A percentile compares a stretch with the other conserved stretches of the same genome.
phyloP scores from a whole-genome alignment of 2,797 vertebrate genomes.

The Phaenicophaeus curvirostris region DNA sequence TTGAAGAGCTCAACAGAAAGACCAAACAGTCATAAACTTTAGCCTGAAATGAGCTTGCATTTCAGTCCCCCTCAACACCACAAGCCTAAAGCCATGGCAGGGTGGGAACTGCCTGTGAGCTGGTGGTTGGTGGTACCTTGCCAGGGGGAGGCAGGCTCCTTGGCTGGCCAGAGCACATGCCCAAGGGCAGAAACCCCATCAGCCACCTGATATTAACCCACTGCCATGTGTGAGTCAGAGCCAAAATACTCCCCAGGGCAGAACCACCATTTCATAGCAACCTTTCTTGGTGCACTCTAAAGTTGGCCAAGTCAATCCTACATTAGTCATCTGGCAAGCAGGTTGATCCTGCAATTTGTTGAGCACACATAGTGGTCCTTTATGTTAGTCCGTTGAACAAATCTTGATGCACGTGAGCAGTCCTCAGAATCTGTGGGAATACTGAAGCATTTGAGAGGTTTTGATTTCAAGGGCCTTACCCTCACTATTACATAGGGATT shows the following conservation, averaged over 20 bases:
- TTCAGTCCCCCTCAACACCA: neutral
- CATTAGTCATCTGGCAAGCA: neutral
- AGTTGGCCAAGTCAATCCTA: neutral
- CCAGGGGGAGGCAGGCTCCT: neutral
- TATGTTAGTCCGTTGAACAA: neutral
- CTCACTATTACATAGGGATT: neutral
- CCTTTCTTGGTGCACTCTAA: neutral
- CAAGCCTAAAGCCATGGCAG: too few species aligned
- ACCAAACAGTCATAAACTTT: neutral
- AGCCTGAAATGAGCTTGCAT: neutral
- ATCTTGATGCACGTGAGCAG: neutral
- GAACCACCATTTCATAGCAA: neutral
- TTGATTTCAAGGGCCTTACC: neutral
- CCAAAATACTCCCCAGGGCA: neutral
- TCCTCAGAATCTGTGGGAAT: neutral
- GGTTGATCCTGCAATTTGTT: neutral
- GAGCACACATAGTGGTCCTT: neutral
- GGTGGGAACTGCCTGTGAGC: fast-evolving
- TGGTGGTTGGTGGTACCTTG: neutral
- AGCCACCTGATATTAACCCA: neutral
- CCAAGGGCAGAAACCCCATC: neutral
- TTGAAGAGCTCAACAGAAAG: neutral
- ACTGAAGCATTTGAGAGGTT: neutral
- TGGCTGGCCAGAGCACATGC: fast-evolving
- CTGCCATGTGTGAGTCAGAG: neutral